Percentiles rank a stretch among this genome's conserved stretches.
These are phyloP conservation scores for Archocentrus centrarchus DNA, from an alignment of 2,113 vertebrate species.

Conservation along the genomic window DNA sequence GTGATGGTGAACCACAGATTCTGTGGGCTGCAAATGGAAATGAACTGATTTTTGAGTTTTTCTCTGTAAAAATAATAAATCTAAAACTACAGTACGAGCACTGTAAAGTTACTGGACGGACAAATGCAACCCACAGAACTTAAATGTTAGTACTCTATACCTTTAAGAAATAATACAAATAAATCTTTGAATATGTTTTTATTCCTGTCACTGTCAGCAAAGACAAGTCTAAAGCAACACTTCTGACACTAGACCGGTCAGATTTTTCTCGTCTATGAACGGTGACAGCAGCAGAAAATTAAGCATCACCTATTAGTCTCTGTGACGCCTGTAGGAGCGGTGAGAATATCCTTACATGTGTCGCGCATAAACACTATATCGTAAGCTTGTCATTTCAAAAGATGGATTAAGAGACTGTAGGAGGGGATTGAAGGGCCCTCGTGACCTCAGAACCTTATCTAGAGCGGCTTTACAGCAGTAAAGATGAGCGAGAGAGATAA, in stretches of 20 bases:
- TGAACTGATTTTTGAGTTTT: neutral
- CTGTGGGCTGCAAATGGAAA: neutral
- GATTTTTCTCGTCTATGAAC: neutral
- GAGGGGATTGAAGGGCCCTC: conserved; percentile 17
- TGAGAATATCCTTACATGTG: neutral
- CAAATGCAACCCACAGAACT: neutral
- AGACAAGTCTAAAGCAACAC: neutral
- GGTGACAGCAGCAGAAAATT: neutral
- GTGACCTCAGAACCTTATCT: conserved; percentile 56
- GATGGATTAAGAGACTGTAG: conserved; percentile 19
- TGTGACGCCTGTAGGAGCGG: neutral
- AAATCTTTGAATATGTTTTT: neutral
- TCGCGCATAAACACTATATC: neutral
- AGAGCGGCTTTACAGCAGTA: conserved; percentile 30
- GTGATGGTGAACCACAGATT: conserved; percentile 7
- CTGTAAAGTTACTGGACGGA: neutral
- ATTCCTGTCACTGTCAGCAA: neutral
- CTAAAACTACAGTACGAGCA: neutral
- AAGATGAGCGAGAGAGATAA: conserved; percentile 38
- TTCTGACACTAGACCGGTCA: neutral
- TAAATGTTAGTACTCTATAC: neutral
- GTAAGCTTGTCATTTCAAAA: neutral
- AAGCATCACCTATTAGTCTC: neutral
- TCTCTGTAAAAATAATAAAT: neutral
- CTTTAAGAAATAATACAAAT: neutral